phyloP scores from a whole-genome alignment of 2,113 vertebrate genomes.

The Semicossyphus pulcher region DNA sequence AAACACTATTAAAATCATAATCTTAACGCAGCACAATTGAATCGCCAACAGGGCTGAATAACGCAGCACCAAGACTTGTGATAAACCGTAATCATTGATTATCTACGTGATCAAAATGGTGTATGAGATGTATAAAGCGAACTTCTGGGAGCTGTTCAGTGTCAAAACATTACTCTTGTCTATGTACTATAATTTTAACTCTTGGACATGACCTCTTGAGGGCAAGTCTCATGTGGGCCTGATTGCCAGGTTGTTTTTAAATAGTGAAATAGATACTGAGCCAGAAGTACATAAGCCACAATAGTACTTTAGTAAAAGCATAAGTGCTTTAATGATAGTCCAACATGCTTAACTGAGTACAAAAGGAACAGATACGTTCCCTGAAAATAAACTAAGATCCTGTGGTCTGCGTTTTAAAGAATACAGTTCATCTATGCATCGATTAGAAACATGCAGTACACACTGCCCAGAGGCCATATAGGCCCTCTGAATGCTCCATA shows the following conservation, averaged over 20 bases:
- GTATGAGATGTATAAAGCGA: background rate
- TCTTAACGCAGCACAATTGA: background rate
- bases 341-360: background rate
- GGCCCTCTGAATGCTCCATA: constrained; percentile 76
- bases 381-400: constrained; percentile 33
- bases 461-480: constrained; percentile 49
- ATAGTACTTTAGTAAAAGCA: background rate
- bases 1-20: background rate
- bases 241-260: background rate
- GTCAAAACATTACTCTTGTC: background rate
- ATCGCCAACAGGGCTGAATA: background rate
- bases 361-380: background rate
- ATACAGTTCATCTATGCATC: constrained; percentile 58
- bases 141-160: background rate
- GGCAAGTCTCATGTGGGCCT: background rate
- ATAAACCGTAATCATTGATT: background rate
- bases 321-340: background rate
- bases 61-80: background rate
- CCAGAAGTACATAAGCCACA: background rate
- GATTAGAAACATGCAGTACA: constrained; percentile 64
- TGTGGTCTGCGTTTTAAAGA: constrained; percentile 1
- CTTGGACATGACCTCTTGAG: background rate
- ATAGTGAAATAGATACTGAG: background rate
- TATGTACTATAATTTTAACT: background rate
- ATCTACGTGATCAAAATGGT: background rate